A percentile compares a stretch with the other conserved stretches of the same genome.
Evolutionary conservation across 2,888 invertebrate species (phyloP).

Genomic region (Nebria brevicollis): DNA sequence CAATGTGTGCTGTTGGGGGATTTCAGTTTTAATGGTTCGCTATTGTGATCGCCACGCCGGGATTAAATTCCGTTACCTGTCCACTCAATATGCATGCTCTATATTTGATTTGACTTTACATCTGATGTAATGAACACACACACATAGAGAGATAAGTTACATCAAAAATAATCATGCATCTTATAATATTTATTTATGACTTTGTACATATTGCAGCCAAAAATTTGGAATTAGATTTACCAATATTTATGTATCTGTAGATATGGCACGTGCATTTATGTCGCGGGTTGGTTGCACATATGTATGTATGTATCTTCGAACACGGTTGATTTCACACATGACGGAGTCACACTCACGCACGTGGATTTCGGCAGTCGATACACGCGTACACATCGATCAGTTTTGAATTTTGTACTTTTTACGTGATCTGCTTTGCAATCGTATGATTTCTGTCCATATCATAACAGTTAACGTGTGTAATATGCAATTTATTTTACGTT

Average conservation of each 20-base stretch:
- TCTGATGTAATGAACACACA: too few relatives aligned
- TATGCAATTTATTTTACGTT: not conserved
- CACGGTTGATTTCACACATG: slow-evolving; percentile 41
- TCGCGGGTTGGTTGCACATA: not conserved
- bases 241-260: not conserved
- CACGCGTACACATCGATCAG: slow-evolving; percentile 45
- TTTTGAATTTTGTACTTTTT: slow-evolving; percentile 44
- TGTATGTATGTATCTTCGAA: not conserved
- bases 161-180: too few relatives aligned
- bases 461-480: not conserved
- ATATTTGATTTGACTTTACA: not conserved
- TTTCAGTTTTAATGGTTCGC: slow-evolving; percentile 45
- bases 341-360: slow-evolving; percentile 27
- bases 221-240: not conserved
- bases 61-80: slow-evolving; percentile 37
- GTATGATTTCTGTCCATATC: slow-evolving; percentile 25
- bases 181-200: too few relatives aligned
- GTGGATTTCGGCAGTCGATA: slow-evolving; percentile 33
- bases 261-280: not conserved
- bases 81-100: not conserved
- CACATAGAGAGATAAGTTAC: too few relatives aligned
- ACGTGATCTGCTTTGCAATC: slow-evolving; percentile 27
- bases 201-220: not conserved
- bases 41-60: slow-evolving; percentile 40
- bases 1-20: slow-evolving; percentile 27